Conservation (phyloP, 2,888 invertebrate species). For the Campaea margaritaria region DNA sequence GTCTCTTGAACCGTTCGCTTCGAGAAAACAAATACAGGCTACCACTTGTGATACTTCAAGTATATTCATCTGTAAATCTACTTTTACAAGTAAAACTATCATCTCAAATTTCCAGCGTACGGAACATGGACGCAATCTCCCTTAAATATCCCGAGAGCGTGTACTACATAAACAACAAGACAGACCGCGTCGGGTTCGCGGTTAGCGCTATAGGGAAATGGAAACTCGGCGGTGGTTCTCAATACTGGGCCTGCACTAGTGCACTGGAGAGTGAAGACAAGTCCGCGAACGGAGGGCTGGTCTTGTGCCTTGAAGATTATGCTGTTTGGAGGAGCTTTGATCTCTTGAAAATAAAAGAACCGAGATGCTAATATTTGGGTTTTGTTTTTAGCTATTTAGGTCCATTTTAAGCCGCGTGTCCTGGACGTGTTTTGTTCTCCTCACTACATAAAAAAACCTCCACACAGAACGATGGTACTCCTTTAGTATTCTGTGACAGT, state of each 20-base stretch:
- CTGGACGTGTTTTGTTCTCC: no score
- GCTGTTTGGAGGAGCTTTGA: conserved; percentile 64
- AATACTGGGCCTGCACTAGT: conserved; percentile 65
- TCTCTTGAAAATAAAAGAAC: conserved; percentile 67
- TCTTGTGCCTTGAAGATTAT: conserved; percentile 59
- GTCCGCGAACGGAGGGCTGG: conserved; percentile 48
- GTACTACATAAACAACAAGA: conserved; percentile 54
- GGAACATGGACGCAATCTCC: conserved; percentile 63
- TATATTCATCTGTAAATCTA: no score
- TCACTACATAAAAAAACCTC: no score
- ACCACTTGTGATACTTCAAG: no score
- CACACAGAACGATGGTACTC: no score
- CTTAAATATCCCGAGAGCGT: conserved; percentile 53
- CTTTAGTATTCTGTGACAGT: no score
- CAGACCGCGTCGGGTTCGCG: conserved; percentile 59
- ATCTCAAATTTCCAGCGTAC: conserved; percentile 60
- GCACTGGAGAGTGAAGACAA: conserved; percentile 50
- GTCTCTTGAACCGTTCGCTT: no score
- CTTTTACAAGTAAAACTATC: no score
- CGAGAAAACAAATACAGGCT: no score
- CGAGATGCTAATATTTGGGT: conserved; percentile 48
- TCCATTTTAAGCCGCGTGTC: no score
- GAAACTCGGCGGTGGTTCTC: conserved; percentile 52
- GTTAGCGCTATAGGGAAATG: conserved; percentile 64
- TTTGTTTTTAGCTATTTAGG: no score